Percentiles rank a stretch among this genome's conserved stretches.
phyloP scores from a whole-genome alignment of 2,113 vertebrate species.

The Erinaceus europaeus region DNA sequence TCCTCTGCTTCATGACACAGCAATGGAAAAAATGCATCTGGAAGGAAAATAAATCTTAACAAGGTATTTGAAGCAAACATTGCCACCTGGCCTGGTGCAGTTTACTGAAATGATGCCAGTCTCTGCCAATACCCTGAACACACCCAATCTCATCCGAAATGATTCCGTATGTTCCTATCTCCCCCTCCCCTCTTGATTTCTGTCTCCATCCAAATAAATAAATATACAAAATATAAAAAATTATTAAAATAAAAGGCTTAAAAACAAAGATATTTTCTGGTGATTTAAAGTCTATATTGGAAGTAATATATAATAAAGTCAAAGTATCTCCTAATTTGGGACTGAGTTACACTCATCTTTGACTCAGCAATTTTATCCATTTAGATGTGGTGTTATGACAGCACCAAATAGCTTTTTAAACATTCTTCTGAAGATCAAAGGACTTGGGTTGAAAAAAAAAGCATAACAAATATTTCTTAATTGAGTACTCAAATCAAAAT shows the following conservation, averaged over 20 bases:
- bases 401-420: background rate
- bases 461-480: background rate
- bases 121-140: too few relatives aligned
- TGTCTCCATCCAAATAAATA: too few relatives aligned
- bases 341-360: background rate
- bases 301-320: background rate
- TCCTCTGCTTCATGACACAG: background rate
- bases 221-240: too few relatives aligned
- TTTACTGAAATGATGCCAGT: conserved; percentile 27
- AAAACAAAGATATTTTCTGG: background rate
- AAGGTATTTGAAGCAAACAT: conserved; percentile 52
- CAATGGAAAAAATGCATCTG: conserved; percentile 28
- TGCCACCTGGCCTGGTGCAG: conserved; percentile 54
- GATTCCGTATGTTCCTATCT: too few relatives aligned
- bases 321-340: background rate
- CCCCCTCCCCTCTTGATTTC: too few relatives aligned
- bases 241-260: too few relatives aligned
- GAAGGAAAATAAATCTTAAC: conserved; percentile 26
- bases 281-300: background rate
- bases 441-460: background rate
- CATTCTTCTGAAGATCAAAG: background rate
- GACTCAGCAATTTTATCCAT: background rate
- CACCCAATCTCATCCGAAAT: too few relatives aligned
- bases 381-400: background rate
- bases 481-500: background rate